A percentile compares a stretch with the other conserved stretches of the same genome.
Evolutionary conservation across 64 coral and sea anemone species (phyloP).

Genomic region (Hydrozoanthus tunicans): DNA sequence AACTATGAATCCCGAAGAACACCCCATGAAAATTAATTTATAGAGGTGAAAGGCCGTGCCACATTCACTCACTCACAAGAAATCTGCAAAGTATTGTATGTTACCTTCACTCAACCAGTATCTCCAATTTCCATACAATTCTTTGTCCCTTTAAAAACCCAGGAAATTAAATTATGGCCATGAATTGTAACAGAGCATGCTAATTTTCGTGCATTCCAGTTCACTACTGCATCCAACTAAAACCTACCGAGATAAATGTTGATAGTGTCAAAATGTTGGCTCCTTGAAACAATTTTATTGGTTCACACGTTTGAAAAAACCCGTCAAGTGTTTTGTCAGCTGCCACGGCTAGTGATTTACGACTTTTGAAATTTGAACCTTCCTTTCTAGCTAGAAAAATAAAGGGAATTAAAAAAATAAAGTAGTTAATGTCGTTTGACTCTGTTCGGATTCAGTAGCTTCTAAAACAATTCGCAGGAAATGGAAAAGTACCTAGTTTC

Average conservation of each 20-base stretch:
- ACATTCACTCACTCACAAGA: constrained; percentile 2
- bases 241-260: not conserved
- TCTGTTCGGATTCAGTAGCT: not conserved
- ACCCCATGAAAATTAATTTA: not conserved
- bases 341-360: constrained; percentile 52
- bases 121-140: constrained; percentile 42
- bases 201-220: not conserved
- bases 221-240: constrained; percentile 6
- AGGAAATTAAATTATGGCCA: constrained; percentile 52
- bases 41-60: constrained; percentile 22
- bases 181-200: constrained; percentile 16
- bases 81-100: constrained; percentile 24
- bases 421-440: constrained; percentile 1
- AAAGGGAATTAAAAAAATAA: not conserved
- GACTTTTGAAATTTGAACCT: constrained; percentile 47
- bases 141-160: constrained; percentile 32
- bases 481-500: constrained; percentile 8
- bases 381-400: constrained; percentile 13
- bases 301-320: constrained; percentile 27
- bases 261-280: constrained; percentile 29
- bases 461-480: constrained; percentile 8
- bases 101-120: constrained; percentile 51
- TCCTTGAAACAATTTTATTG: constrained; percentile 58
- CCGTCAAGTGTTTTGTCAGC: constrained; percentile 54
- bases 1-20: not conserved